Evolutionary conservation across 2,888 invertebrate genomes (phyloP).

Genomic region (Lobophora halterata): DNA sequence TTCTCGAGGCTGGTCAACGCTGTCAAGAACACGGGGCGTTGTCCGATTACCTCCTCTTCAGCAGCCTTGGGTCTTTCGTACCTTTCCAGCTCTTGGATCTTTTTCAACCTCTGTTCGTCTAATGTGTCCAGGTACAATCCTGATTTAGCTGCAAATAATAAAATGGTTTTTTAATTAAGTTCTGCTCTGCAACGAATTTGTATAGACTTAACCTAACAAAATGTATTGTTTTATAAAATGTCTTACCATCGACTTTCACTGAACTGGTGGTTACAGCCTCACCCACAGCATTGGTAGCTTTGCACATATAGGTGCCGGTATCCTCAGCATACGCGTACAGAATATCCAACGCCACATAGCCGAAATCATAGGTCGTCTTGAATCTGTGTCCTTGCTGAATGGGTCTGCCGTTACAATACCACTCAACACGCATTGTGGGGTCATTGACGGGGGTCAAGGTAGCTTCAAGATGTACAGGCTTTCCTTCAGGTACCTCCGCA

Average conservation of each 20-base stretch:
- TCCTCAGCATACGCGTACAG: constrained; percentile 98
- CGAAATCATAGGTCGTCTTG: constrained; percentile 98
- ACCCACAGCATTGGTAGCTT: constrained; percentile 96
- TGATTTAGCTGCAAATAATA: constrained; percentile 84
- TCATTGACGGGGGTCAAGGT: constrained; percentile 98
- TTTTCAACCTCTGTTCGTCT: constrained; percentile 93
- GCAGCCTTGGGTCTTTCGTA: constrained; percentile 88
- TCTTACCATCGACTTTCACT: constrained; percentile 91
- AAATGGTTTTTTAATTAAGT: neutral
- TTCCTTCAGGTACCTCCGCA: constrained; percentile 92
- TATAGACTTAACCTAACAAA: neutral
- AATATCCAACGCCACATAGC: constrained; percentile 97
- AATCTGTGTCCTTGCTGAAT: constrained; percentile 97
- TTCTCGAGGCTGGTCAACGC: constrained; percentile 92
- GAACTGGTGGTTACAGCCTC: constrained; percentile 97
- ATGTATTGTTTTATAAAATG: constrained; percentile 2
- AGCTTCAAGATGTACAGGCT: constrained; percentile 94
- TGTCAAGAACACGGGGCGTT: constrained; percentile 95
- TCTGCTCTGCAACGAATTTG: no score
- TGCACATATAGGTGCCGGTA: constrained; percentile 97
- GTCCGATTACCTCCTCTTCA: constrained; percentile 88
- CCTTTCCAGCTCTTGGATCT: constrained; percentile 92
- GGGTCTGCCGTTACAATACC: constrained; percentile 97
- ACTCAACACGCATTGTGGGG: constrained; percentile 98
- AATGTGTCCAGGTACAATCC: constrained; percentile 93